Conservation (phyloP, 2,113 vertebrate species). For the Neotoma lepida region DNA sequence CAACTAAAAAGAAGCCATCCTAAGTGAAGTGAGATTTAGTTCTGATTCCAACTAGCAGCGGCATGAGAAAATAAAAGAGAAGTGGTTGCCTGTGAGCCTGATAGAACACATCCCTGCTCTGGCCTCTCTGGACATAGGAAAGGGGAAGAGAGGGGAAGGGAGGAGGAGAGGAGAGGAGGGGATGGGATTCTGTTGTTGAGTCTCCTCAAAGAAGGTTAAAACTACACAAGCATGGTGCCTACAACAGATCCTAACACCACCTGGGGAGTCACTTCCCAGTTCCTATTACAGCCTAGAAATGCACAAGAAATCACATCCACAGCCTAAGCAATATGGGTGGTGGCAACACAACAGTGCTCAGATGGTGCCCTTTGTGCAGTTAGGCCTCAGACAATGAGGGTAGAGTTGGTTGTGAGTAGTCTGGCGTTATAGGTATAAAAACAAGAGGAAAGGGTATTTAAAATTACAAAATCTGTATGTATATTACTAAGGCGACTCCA, state of each 20-base stretch:
- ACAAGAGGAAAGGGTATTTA: not conserved
- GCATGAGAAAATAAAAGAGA: not conserved
- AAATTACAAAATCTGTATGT: not conserved
- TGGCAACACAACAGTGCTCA: accelerated
- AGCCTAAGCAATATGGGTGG: not conserved
- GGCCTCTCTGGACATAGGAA: not conserved
- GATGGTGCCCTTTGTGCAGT: not conserved
- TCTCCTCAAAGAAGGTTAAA: not conserved
- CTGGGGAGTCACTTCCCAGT: not conserved
- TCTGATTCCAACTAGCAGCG: not conserved
- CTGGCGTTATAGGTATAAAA: no score
- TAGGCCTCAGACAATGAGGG: not conserved
- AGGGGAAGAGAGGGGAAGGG: not conserved
- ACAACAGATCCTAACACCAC: not conserved
- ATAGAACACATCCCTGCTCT: not conserved
- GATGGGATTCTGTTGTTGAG: not conserved
- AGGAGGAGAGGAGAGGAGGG: accelerated
- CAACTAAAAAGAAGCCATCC: not conserved
- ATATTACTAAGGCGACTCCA: not conserved
- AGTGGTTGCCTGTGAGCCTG: not conserved
- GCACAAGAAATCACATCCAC: not conserved
- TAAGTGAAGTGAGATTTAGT: not conserved
- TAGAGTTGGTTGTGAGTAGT: not conserved
- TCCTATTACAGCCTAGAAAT: not conserved
- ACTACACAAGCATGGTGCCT: not conserved